Evolutionary conservation across 2,888 invertebrate genomes (phyloP).

Genomic region (Caenorhabditis angaria): DNA sequence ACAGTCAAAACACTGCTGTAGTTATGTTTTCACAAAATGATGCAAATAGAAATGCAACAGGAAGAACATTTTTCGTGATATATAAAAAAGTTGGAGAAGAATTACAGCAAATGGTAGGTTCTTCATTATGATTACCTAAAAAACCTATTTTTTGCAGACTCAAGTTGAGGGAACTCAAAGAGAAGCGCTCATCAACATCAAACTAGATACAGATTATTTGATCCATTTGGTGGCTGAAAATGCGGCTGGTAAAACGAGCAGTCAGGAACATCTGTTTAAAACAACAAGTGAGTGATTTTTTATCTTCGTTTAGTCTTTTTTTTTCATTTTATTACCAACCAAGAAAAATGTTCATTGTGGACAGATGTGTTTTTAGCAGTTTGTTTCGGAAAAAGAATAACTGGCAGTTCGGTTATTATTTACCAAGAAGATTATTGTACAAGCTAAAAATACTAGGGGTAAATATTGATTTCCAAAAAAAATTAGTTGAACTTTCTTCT

Average conservation of each 20-base stretch:
- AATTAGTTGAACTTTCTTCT: background rate
- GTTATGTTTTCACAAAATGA: slow-evolving; percentile 54
- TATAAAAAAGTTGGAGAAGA: slow-evolving; percentile 36
- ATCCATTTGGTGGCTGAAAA: slow-evolving; percentile 60
- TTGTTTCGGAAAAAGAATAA: background rate
- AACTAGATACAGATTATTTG: slow-evolving; percentile 50
- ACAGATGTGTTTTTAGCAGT: background rate
- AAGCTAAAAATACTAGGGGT: background rate
- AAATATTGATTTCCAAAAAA: background rate
- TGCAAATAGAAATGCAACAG: slow-evolving; percentile 40
- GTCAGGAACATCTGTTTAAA: slow-evolving; percentile 46
- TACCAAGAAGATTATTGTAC: background rate
- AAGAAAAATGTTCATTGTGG: background rate
- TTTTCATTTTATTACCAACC: background rate
- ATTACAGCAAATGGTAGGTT: slow-evolving; percentile 46
- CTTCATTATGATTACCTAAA: slow-evolving; percentile 12
- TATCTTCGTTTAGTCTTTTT: background rate
- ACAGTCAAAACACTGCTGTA: slow-evolving; percentile 42
- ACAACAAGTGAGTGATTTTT: slow-evolving; percentile 56
- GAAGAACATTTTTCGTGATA: slow-evolving; percentile 47
- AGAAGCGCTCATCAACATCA: slow-evolving; percentile 48
- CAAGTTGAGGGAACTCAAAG: slow-evolving; percentile 41
- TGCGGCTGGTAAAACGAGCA: slow-evolving; percentile 54
- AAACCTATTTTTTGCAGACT: slow-evolving; percentile 37
- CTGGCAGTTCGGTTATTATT: too few relatives aligned